Base-by-base conservation (phyloP, 2,888 invertebrate genomes). In the Hydropsyche betteni region DNA sequence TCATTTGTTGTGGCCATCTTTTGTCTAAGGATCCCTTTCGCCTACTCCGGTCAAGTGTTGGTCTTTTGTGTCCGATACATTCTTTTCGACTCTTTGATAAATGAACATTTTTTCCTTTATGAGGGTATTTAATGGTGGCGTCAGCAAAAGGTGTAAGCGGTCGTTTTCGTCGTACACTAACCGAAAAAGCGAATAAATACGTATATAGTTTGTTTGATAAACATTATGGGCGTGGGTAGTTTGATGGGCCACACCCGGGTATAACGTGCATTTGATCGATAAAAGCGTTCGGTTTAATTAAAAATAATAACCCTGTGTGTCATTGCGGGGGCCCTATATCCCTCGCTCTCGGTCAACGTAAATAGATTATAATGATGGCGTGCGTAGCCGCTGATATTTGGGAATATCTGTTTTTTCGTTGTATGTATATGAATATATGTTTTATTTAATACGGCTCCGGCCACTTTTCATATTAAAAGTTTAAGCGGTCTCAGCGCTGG, bases 1-100 rank as follows among this genome's bases (percentile, higher is more conserved):
- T 55, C 74, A 71, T 74, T 75, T 75, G 55, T 72, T 72, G 77
- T 69, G 70, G 76, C 53, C 68, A 72, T 77, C 72, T 77, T 77
- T 74, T 74, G 71, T 68, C 50, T 76, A 50, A 50, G 71, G 74
- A 38, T 71, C 71, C 76, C 34, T 70, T 74, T 73, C 55, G 53
- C 53, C 44, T 10, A 10, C 44, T 10, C 44, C 76, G 76, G 76
- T 76, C 74, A 76, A 76, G 76, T 76, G 74, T 71, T 52, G 71
- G 68, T 68, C 52, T 76, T 74, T 76, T 64, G 74, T 70, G 64
- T 16, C 34, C 72, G 72, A 72, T 58, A 72, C 72, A 44, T 72
- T 61, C 72, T 55, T 34, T 55, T 58, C 53, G 64, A 71, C 74
- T 69, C 52, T 50, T 52, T 72, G 72, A 72, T 72, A 72, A 72